A percentile compares a stretch with the other conserved stretches of the same genome.
These are phyloP conservation scores for Drosophila pegasa DNA, from an alignment of 2,888 invertebrate genomes.

Conservation along the genomic window DNA sequence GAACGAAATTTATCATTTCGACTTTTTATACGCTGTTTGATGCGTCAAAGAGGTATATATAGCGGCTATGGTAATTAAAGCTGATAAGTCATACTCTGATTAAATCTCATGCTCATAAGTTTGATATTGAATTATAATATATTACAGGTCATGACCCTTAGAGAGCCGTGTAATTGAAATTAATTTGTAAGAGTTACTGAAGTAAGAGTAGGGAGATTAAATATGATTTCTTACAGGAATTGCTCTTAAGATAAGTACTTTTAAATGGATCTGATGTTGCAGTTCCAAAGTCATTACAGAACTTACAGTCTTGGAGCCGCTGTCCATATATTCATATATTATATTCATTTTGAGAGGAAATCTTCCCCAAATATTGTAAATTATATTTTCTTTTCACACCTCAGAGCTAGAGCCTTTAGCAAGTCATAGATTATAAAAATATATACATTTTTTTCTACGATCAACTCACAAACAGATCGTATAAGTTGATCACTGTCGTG, in stretches of 20 bases:
- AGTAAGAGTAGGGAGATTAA: too few relatives aligned
- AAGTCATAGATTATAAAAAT: too few relatives aligned
- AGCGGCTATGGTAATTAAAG: not conserved
- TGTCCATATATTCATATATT: too few relatives aligned
- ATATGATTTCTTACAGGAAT: too few relatives aligned
- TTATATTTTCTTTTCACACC: too few relatives aligned
- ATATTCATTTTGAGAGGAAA: too few relatives aligned
- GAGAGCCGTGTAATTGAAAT: not conserved
- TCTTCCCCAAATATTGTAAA: too few relatives aligned
- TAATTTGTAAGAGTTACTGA: not conserved
- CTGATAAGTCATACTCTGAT: not conserved
- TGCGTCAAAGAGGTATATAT: not conserved
- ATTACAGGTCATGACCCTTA: not conserved
- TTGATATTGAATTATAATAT: not conserved
- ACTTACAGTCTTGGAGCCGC: too few relatives aligned
- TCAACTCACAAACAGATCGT: too few relatives aligned
- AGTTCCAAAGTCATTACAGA: not conserved
- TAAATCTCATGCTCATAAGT: not conserved
- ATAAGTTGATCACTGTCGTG: too few relatives aligned
- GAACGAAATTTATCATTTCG: conserved; percentile 25
- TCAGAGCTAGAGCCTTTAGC: too few relatives aligned
- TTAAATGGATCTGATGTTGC: not conserved
- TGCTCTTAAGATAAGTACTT: not conserved
- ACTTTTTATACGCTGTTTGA: not conserved
- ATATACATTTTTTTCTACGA: too few relatives aligned